These are phyloP conservation scores for Carterocephalus palaemon DNA, from an alignment of 2,888 invertebrate species.

Conservation along the genomic window DNA sequence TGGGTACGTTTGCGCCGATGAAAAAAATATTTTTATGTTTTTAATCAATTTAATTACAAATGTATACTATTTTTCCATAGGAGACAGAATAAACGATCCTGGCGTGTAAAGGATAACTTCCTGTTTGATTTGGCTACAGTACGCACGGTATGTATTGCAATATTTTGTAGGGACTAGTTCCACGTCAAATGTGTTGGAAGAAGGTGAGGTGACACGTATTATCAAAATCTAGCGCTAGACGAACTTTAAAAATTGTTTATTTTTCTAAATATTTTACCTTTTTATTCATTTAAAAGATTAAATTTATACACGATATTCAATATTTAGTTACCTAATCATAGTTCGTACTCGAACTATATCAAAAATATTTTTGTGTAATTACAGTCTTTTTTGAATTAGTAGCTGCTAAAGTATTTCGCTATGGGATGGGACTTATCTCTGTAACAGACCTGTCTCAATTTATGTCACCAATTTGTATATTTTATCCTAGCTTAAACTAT, in stretches of 20 bases:
- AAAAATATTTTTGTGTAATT: too few relatives aligned
- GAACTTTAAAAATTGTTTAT: slow-evolving; percentile 36
- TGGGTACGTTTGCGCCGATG: slow-evolving; percentile 60
- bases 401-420: too few relatives aligned
- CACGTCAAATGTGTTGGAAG: slow-evolving; percentile 77
- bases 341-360: too few relatives aligned
- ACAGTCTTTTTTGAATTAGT: too few relatives aligned
- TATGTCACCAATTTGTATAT: too few relatives aligned
- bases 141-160: slow-evolving; percentile 66
- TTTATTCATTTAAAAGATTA: neutral
- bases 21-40: slow-evolving; percentile 44
- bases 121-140: slow-evolving; percentile 74
- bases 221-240: slow-evolving; percentile 59
- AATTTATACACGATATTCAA: too few relatives aligned
- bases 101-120: slow-evolving; percentile 65
- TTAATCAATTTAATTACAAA: slow-evolving; percentile 39
- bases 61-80: slow-evolving; percentile 52
- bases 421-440: too few relatives aligned
- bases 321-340: too few relatives aligned
- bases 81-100: slow-evolving; percentile 64
- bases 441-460: too few relatives aligned
- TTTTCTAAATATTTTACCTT: neutral
- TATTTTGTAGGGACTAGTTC: slow-evolving; percentile 62
- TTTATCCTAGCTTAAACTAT: too few relatives aligned
- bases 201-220: slow-evolving; percentile 79